Percentiles rank a stretch among this genome's conserved stretches.
These are phyloP conservation scores for Microctenopoma stevenorrisi DNA, from an alignment of 2,797 vertebrate species.

Conservation along the genomic window DNA sequence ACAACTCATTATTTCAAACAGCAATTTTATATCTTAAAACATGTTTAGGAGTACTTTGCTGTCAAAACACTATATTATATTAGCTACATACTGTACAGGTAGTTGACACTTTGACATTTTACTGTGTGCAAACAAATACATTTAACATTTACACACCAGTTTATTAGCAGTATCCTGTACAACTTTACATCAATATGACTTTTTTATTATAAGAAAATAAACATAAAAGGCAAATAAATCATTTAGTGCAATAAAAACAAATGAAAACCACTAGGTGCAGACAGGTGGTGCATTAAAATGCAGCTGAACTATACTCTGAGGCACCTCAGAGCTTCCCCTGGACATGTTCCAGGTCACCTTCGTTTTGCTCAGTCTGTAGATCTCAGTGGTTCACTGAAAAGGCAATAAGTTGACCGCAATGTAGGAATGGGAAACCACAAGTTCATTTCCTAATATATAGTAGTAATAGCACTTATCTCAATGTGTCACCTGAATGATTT, in stretches of 20 bases:
- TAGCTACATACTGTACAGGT: neutral
- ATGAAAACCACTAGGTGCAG: constrained; percentile 58
- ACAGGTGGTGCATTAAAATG: constrained; percentile 44
- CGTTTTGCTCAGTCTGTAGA: constrained; percentile 21
- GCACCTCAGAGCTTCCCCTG: constrained; percentile 21
- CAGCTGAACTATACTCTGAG: constrained; percentile 37
- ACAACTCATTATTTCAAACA: neutral
- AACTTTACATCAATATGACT: constrained; percentile 68
- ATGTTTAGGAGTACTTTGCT: neutral
- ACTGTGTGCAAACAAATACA: neutral
- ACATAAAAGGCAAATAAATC: constrained; percentile 72
- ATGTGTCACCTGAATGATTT: neutral
- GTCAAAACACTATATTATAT: neutral
- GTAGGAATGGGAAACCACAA: neutral
- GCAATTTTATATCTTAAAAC: neutral
- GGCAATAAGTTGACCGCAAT: constrained; percentile 16
- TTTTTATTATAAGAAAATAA: constrained; percentile 63
- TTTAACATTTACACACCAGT: constrained; percentile 50
- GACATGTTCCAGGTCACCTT: constrained; percentile 38
- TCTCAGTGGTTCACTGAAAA: constrained; percentile 23
- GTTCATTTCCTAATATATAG: neutral
- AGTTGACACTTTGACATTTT: neutral
- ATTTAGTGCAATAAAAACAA: constrained; percentile 72
- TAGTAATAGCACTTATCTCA: neutral
- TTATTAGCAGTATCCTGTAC: constrained; percentile 74